These are phyloP conservation scores for Bradypodion ventrale DNA, from an alignment of 2,797 vertebrate species.

Conservation along the genomic window DNA sequence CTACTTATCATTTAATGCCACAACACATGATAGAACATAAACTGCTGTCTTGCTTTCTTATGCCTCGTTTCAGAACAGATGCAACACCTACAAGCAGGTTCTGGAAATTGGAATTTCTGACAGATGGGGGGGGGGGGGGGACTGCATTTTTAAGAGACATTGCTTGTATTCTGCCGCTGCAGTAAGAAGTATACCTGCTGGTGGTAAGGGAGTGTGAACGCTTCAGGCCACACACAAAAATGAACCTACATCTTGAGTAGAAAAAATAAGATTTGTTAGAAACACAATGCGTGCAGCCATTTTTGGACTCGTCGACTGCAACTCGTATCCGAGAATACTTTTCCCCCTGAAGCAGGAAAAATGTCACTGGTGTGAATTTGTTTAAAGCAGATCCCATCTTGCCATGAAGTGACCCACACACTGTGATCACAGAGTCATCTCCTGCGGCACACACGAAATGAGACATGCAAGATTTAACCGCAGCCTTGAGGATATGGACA, in stretches of 20 bases:
- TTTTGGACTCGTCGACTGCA: too few relatives aligned
- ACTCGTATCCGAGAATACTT: too few relatives aligned
- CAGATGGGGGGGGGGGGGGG: background rate
- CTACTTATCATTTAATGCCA: background rate
- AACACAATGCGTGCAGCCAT: background rate
- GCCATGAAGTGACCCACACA: too few relatives aligned
- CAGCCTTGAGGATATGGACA: too few relatives aligned
- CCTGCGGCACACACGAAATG: too few relatives aligned
- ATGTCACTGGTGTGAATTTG: too few relatives aligned
- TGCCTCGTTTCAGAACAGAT: slow-evolving; percentile 15
- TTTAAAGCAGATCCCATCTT: too few relatives aligned
- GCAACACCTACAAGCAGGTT: background rate
- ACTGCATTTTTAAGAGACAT: background rate
- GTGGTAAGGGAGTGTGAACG: background rate
- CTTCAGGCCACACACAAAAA: background rate
- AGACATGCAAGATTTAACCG: too few relatives aligned
- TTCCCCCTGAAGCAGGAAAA: too few relatives aligned
- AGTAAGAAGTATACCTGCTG: background rate
- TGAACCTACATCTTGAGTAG: background rate
- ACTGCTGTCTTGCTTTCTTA: slow-evolving; percentile 3
- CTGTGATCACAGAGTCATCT: too few relatives aligned
- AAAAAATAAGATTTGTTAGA: background rate
- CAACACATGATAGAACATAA: background rate
- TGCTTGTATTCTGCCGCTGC: background rate
- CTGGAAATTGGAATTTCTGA: background rate